Evolutionary conservation across 2,113 vertebrate species (phyloP).

Genomic region (Herpailurus yagouaroundi): DNA sequence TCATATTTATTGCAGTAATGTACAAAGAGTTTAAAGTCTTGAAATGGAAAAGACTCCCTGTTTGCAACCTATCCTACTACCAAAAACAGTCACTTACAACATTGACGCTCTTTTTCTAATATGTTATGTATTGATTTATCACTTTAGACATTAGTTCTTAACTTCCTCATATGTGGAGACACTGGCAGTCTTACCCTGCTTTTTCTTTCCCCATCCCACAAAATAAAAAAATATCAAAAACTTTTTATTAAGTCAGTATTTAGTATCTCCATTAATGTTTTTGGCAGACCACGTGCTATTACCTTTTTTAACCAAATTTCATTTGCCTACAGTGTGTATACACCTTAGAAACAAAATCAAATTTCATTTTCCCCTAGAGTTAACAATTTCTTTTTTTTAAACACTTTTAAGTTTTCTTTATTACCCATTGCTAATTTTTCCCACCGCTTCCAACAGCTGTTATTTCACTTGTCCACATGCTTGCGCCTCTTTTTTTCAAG

Average conservation of each 20-base stretch:
- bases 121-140: not conserved
- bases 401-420: not conserved
- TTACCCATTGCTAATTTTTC: constrained; percentile 3
- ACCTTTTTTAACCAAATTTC: not conserved
- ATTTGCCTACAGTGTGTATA: not conserved
- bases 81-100: not conserved
- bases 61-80: not conserved
- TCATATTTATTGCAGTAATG: not conserved
- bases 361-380: not conserved
- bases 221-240: not conserved
- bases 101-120: not conserved
- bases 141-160: not conserved
- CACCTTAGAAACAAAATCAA: not conserved
- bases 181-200: not conserved
- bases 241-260: not conserved
- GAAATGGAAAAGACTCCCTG: not conserved
- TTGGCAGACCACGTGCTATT: not conserved
- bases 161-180: not conserved
- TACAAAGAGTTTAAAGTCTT: not conserved
- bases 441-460: not conserved
- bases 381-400: not conserved
- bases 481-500: not conserved
- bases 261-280: not conserved
- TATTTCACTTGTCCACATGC: not conserved
- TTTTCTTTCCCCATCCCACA: not conserved